Evolutionary conservation across 64 coral and sea anemone species (phyloP), one percentile per base, ranked within the genome.

Genomic region (Dendronephthya gigantea): DNA sequence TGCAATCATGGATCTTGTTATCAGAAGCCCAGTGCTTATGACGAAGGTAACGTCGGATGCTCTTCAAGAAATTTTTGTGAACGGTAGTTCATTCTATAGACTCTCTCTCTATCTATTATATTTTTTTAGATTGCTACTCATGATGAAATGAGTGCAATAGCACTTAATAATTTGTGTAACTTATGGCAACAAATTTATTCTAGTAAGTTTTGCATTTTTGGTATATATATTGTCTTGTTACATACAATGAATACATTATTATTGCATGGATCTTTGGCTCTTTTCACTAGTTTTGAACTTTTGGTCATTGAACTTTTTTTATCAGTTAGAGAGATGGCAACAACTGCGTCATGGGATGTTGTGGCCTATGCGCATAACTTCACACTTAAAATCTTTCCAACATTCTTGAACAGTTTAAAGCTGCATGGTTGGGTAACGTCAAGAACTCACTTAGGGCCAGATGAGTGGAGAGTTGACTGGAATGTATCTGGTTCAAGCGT

Each of bases 381-480:
- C 35, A 98, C 95, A 28, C 25, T 93, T 23, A 90, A 93, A 81
- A 72, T 87, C 2, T 98, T 98, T 49, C 87, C 92, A 49, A 72
- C 56, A 82, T 98, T 98, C 47, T 14, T 90, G 19, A 83, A 81
- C 35, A 66, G 91, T 39, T 85, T 98, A 9, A 89, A 90, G 82
- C 74, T 81, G 50, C 82, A 82, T 84, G 95, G 95, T 47, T 98
- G 95, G 95, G 84, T 90, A 72, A 93, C 92, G 7, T 93, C 92
- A 59, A 89, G 92, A 55, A 98, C 89, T 35, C 95, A 98, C 85
- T 84, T 98, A 35, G 92, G 92, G 5, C 92, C 92, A 35, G 84
- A 98, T 70, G 95, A 98, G 82, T 98, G 95, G 95, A 84, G 95
- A 28, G 83, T 92, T n/a, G 88, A 90, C 82, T 98, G 95, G 95